Evolutionary conservation across 2,113 vertebrate species (phyloP).

Genomic region (Hypomesus transpacificus): DNA sequence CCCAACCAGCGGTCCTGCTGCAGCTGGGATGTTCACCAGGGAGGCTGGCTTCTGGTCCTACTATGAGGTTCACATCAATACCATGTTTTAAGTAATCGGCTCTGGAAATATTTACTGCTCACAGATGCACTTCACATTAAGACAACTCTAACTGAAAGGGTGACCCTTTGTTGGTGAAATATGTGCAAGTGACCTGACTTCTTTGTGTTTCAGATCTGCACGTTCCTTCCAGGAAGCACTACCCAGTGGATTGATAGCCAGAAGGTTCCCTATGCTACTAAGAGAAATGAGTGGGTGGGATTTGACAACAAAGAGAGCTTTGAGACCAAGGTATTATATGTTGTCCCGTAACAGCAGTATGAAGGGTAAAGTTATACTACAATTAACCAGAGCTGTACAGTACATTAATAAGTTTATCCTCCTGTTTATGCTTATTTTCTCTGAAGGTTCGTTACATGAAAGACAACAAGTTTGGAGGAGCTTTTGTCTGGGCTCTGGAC

Average conservation of each 20-base stretch:
- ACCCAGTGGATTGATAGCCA: conserved; percentile 67
- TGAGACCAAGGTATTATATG: conserved; percentile 65
- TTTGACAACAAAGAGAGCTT: conserved; percentile 73
- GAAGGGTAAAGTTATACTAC: no score
- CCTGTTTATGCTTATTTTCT: background rate
- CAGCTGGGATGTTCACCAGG: conserved; percentile 71
- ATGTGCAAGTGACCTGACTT: conserved; percentile 47
- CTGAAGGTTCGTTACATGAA: conserved; percentile 70
- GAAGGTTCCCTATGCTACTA: conserved; percentile 73
- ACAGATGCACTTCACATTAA: no score
- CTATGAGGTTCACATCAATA: conserved; percentile 62
- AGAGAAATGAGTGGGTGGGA: conserved; percentile 71
- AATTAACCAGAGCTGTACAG: no score
- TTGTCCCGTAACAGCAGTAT: background rate
- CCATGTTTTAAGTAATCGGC: conserved; percentile 29
- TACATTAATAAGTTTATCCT: no score
- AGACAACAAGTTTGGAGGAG: conserved; percentile 71
- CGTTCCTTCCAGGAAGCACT: conserved; percentile 59
- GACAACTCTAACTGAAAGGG: no score
- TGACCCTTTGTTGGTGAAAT: conserved; percentile 28
- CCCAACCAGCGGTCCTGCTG: conserved; percentile 50
- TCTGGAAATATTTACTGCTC: background rate
- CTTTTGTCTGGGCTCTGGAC: conserved; percentile 76
- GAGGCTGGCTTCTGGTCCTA: conserved; percentile 74
- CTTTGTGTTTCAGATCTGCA: conserved; percentile 63